Conservation (phyloP, 2,888 invertebrate species). For the Bellardia pandia region DNA sequence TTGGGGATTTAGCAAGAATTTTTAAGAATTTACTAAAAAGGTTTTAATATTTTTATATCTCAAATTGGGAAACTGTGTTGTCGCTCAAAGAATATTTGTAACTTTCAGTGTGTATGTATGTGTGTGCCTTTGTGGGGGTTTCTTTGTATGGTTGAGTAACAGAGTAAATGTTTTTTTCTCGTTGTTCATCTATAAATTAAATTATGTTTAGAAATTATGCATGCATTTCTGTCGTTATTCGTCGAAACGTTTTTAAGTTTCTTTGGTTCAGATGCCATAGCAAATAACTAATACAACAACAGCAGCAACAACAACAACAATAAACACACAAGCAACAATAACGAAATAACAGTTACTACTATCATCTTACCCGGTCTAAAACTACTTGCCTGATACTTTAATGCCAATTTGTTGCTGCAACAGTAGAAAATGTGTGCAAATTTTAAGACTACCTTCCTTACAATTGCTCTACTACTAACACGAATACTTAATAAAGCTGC, state of each 20-base stretch:
- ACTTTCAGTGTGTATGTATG: too few relatives aligned
- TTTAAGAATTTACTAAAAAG: too few relatives aligned
- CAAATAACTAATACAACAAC: slow-evolving; percentile 24
- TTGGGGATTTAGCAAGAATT: too few relatives aligned
- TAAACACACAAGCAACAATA: neutral
- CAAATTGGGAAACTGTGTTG: too few relatives aligned
- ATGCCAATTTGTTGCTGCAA: slow-evolving; percentile 30
- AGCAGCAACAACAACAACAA: slow-evolving; percentile 8
- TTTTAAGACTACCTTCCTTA: slow-evolving; percentile 69
- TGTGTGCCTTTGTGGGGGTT: neutral
- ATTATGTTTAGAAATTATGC: slow-evolving; percentile 83
- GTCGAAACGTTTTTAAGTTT: slow-evolving; percentile 56
- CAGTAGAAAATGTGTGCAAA: slow-evolving; percentile 44
- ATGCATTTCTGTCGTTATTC: slow-evolving; percentile 77
- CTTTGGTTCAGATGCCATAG: slow-evolving; percentile 50
- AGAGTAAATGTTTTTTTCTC: slow-evolving; percentile 39
- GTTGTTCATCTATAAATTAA: slow-evolving; percentile 82
- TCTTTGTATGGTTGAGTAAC: neutral
- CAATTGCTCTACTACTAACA: slow-evolving; percentile 5
- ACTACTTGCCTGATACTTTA: slow-evolving; percentile 54
- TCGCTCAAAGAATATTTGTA: too few relatives aligned
- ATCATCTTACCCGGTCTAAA: slow-evolving; percentile 56
- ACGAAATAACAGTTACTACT: slow-evolving; percentile 46
- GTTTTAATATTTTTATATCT: too few relatives aligned
- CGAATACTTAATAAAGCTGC: slow-evolving; percentile 24